A percentile compares a stretch with the other conserved stretches of the same genome.
Evolutionary conservation across 2,113 vertebrate species (phyloP).

Genomic region (Actinemys pallida): DNA sequence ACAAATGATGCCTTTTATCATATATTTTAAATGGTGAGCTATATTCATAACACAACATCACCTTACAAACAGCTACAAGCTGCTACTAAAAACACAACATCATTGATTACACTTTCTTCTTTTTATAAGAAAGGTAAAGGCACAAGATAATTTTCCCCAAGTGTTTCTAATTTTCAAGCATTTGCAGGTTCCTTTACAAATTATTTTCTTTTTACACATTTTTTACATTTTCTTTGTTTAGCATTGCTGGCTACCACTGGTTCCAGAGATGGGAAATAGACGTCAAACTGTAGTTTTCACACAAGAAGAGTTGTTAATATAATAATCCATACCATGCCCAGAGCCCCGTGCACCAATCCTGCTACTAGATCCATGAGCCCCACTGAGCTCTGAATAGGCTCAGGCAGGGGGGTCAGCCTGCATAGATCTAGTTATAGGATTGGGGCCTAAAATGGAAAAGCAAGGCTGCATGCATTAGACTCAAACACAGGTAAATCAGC

Average conservation of each 20-base stretch:
- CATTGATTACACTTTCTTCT: constrained; percentile 40
- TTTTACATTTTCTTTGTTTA: neutral
- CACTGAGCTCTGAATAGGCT: neutral
- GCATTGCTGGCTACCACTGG: neutral
- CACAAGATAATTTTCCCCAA: neutral
- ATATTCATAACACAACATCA: constrained; percentile 46
- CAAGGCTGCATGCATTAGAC: neutral
- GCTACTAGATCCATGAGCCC: neutral
- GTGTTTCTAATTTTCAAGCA: neutral
- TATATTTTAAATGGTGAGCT: constrained; percentile 45
- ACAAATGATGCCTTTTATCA: constrained; percentile 51
- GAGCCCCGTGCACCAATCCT: neutral
- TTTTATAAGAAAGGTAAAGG: constrained; percentile 38
- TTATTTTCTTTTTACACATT: neutral
- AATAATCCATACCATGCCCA: neutral
- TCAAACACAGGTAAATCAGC: neutral
- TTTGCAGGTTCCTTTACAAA: neutral
- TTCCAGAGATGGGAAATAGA: neutral
- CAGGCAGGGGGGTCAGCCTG: neutral
- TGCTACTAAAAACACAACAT: constrained; percentile 43
- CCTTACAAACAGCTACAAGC: constrained; percentile 48
- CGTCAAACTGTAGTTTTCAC: neutral
- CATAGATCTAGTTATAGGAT: neutral
- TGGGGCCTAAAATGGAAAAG: neutral
- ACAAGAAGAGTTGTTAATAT: neutral